phyloP scores from a whole-genome alignment of 2,888 invertebrate species.

The Smittia sp. region DNA sequence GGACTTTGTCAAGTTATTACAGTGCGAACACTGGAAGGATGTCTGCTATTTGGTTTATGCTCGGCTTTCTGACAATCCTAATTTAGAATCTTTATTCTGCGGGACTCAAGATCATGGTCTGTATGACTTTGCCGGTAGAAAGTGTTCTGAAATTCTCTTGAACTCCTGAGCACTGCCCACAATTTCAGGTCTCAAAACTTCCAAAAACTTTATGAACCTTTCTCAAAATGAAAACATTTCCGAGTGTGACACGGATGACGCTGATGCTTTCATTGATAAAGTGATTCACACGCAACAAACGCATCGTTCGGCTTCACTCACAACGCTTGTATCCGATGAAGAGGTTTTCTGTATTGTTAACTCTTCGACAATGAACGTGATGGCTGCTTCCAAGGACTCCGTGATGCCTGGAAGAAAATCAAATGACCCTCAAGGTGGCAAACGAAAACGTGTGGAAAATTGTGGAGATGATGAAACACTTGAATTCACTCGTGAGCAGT shows the following conservation, averaged over 20 bases:
- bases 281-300: not conserved
- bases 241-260: not conserved
- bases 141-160: not conserved
- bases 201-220: not conserved
- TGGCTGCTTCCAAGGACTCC: too few species aligned
- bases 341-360: too few species aligned
- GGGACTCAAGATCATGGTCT: not conserved
- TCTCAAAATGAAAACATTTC: too few species aligned
- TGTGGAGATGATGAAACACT: too few species aligned
- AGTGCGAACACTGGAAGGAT: not conserved
- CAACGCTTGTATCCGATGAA: not conserved
- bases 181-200: not conserved
- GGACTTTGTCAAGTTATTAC: conserved; percentile 16
- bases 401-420: too few species aligned
- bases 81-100: not conserved
- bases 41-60: not conserved
- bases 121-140: not conserved
- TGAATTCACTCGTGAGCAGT: not conserved
- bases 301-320: not conserved
- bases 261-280: not conserved
- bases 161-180: not conserved
- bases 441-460: too few species aligned
- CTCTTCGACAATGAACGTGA: too few species aligned
- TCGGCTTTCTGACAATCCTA: not conserved
- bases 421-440: too few species aligned